Evolutionary conservation across 2,113 vertebrate genomes (phyloP).

Genomic region (Misgurnus anguillicaudatus): DNA sequence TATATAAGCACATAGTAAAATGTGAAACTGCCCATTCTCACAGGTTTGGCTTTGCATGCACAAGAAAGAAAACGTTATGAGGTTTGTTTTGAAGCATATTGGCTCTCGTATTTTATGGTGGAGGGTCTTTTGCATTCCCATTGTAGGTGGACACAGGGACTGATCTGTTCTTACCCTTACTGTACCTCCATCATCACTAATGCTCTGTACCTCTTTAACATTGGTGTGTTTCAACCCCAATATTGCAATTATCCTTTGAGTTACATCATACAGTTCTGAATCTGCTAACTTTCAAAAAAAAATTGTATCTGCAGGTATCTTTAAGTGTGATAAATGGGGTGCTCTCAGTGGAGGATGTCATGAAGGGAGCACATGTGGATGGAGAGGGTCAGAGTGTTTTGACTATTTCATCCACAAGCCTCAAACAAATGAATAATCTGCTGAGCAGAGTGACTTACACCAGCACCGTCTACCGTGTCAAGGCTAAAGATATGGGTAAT

Average conservation of each 20-base stretch:
- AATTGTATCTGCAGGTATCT: conserved; percentile 57
- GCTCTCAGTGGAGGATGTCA: conserved; percentile 52
- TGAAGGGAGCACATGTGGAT: conserved; percentile 47
- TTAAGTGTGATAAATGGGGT: conserved; percentile 66
- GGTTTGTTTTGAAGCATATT: conserved; percentile 44
- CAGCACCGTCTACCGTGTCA: conserved; percentile 65
- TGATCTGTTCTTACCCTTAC: too few species aligned
- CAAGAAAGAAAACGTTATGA: conserved; percentile 43
- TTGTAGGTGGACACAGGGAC: neutral
- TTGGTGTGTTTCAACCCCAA: too few species aligned
- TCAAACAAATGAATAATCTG: conserved; percentile 61
- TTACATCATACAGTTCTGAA: too few species aligned
- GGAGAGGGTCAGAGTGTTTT: conserved; percentile 64
- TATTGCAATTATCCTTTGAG: too few species aligned
- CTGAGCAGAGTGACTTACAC: conserved; percentile 69
- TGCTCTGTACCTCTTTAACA: too few species aligned
- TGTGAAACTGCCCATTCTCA: conserved; percentile 17
- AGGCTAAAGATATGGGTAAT: conserved; percentile 67
- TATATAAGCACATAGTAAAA: too few species aligned
- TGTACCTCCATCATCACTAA: too few species aligned
- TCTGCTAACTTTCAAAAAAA: neutral
- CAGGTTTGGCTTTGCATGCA: conserved; percentile 55
- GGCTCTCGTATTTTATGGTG: neutral
- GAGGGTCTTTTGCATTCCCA: neutral
- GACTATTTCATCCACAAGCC: conserved; percentile 56